Evolutionary conservation across 2,888 invertebrate species (phyloP), one percentile per base, ranked within the genome.

Genomic region (Opisthograptis luteolata): DNA sequence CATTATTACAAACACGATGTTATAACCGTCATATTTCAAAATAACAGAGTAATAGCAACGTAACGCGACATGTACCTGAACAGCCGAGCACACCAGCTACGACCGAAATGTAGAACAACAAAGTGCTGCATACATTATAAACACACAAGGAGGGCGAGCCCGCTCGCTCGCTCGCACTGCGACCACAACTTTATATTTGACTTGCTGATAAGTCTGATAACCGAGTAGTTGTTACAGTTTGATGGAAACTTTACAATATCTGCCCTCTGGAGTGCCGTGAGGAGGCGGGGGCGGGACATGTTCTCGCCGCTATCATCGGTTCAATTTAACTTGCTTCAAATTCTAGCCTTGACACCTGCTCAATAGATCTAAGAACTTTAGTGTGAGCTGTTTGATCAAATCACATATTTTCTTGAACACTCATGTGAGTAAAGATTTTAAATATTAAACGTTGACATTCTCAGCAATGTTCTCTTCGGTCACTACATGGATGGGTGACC

Each of bases 201-300:
- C 64, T 73, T 70, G 70, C 64, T 65, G 74, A 74, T 76, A 65
- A 55, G 63, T 55, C 64, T 64, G 73, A 73, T 75, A 64, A 54
- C 63, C 55, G 20, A 39, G 46, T 55, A 59, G 60, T 62, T 60
- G 59, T 62, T 60, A 58, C 64, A 70, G 65, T 73, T 73, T 66
- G 64, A 70, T 63, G 62, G 55, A 49, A 73, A 70, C 72, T 71
- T 70, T 68, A 64, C 67, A 71, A 66, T 70, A 65, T 64, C 67
- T 60, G 60, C 64, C 60, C 70, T 54, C 66, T 15, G 31, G 67
- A 58, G 70, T 45, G 55, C 47, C 50, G 58, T 50, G 25, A 30
- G 22, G 28, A 12, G 20, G 8, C 15, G 22, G 41, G 6, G 12
- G n/a, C 32, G 15, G 14, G 9, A n/a, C 13, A 12, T 35, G 13